A percentile compares a stretch with the other conserved stretches of the same genome.
phyloP scores from a whole-genome alignment of 2,888 invertebrate genomes.

The Scelioninae gen. 1 region DNA sequence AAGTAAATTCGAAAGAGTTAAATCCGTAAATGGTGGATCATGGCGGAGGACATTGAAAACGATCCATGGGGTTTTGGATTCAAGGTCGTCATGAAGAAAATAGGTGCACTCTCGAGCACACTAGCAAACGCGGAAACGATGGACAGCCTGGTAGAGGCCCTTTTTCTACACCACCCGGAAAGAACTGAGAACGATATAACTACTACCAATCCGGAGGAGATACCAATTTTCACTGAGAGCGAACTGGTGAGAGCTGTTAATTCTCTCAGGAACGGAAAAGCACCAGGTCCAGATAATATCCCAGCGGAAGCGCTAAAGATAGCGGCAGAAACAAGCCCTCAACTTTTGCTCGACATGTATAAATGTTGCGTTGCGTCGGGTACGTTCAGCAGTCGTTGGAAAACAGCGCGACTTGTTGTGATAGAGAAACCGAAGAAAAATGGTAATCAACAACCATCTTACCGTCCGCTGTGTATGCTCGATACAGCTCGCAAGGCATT shows the following conservation, averaged over 20 bases:
- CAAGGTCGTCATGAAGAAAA: too few species aligned
- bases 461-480: not conserved
- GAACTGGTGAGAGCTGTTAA: not conserved
- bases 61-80: too few species aligned
- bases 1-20: too few species aligned
- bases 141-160: too few species aligned
- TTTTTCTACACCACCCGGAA: too few species aligned
- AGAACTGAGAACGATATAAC: too few species aligned
- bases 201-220: too few species aligned
- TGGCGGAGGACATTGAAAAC: too few species aligned
- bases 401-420: not conserved
- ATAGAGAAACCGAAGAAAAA: not conserved
- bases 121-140: too few species aligned
- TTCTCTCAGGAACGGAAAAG: slow-evolving; percentile 2
- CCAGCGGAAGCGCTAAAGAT: slow-evolving; percentile 5
- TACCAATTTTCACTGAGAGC: slow-evolving; percentile 4
- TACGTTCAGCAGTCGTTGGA: not conserved
- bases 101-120: too few species aligned
- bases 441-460: not conserved
- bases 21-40: too few species aligned
- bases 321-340: not conserved
- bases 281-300: slow-evolving; percentile 3
- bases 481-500: not conserved
- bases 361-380: not conserved
- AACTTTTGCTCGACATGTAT: not conserved